Evolutionary conservation across 2,888 invertebrate species (phyloP).

Genomic region (Dione vanillae): DNA sequence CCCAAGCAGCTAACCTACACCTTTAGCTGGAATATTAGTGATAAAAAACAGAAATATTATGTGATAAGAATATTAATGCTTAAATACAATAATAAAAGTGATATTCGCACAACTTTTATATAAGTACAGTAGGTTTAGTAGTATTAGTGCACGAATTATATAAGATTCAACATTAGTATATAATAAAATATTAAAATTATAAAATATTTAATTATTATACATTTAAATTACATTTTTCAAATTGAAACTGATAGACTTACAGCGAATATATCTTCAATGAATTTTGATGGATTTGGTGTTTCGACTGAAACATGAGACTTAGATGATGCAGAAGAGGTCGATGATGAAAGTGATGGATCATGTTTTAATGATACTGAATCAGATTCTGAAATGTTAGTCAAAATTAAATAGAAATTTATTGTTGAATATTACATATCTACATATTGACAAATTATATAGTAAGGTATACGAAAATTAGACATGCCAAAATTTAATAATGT

Average conservation of each 20-base stretch:
- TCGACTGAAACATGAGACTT: slow-evolving; percentile 70
- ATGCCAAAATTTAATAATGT: neutral
- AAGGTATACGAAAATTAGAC: neutral
- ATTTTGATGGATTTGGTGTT: slow-evolving; percentile 73
- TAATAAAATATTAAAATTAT: no score
- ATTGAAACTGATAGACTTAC: slow-evolving; percentile 68
- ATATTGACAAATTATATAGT: neutral
- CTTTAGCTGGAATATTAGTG: neutral
- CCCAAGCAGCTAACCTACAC: slow-evolving; percentile 3
- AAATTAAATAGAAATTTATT: neutral
- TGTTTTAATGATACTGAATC: slow-evolving; percentile 61
- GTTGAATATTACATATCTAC: neutral
- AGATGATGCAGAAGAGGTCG: slow-evolving; percentile 61
- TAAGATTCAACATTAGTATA: neutral
- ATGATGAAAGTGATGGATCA: slow-evolving; percentile 55
- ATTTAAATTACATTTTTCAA: neutral
- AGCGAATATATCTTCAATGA: slow-evolving; percentile 75
- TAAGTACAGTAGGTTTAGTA: neutral
- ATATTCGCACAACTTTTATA: neutral
- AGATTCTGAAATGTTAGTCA: slow-evolving; percentile 43
- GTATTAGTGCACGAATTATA: neutral
- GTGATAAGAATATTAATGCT: neutral
- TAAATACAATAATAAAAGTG: neutral
- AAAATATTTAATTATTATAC: no score
- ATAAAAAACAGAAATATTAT: neutral